These are phyloP conservation scores for Trachythela sp. DNA, from an alignment of 64 coral and sea anemone genomes.

Conservation along the genomic window DNA sequence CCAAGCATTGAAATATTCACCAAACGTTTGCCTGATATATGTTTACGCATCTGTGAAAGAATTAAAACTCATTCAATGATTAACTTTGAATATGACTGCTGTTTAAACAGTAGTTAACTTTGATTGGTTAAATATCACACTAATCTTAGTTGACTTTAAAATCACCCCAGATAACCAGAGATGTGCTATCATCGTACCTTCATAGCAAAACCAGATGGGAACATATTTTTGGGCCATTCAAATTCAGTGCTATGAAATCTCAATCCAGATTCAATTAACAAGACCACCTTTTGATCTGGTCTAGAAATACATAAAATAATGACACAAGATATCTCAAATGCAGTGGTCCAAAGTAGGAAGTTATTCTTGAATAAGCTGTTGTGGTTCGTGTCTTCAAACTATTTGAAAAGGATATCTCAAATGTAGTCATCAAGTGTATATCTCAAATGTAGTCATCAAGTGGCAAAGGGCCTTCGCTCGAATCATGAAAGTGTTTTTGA, in stretches of 20 bases:
- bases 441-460: no score
- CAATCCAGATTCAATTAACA: slow-evolving; percentile 83
- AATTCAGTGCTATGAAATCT: slow-evolving; percentile 89
- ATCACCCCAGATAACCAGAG: neutral
- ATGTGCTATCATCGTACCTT: no score
- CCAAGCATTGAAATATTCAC: slow-evolving; percentile 80
- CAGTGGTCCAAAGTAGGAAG: no score
- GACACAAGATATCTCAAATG: neutral
- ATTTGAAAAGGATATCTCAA: neutral
- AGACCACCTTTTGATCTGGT: slow-evolving; percentile 71
- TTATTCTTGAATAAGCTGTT: no score
- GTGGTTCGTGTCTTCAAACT: no score
- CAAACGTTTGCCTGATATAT: slow-evolving; percentile 62
- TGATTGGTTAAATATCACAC: no score
- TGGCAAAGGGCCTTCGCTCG: no score
- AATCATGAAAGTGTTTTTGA: neutral
- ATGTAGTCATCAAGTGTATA: no score
- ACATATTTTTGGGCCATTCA: slow-evolving; percentile 94
- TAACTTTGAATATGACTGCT: neutral
- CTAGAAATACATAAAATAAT: slow-evolving; percentile 35
- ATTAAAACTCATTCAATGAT: neutral
- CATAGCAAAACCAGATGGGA: slow-evolving; percentile 98
- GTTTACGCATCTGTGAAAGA: slow-evolving; percentile 74
- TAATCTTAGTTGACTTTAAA: no score
- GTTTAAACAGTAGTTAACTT: neutral